Evolutionary conservation across 2,113 vertebrate species (phyloP).

Genomic region (Trochalopteron elliotii): DNA sequence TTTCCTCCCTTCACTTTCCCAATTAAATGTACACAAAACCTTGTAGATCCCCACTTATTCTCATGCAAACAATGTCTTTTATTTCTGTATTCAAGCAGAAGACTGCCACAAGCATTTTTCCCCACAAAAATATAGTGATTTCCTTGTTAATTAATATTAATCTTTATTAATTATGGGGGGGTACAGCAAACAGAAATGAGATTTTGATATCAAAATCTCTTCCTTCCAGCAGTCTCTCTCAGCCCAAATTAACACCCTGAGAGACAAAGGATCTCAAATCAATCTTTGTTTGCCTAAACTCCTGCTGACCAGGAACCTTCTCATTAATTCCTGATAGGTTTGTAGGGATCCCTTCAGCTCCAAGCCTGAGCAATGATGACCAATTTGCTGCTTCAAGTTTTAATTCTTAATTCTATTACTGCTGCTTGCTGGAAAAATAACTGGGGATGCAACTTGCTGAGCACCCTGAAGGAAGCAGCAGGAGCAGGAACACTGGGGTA

Average conservation of each 20-base stretch:
- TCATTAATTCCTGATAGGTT: background rate
- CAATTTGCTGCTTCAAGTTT: background rate
- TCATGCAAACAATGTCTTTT: background rate
- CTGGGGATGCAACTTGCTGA: background rate
- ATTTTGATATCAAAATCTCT: background rate
- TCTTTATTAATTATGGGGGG: background rate
- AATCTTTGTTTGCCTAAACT: constrained; percentile 39
- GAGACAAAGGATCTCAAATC: constrained; percentile 29
- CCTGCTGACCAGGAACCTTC: constrained; percentile 6
- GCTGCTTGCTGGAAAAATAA: background rate
- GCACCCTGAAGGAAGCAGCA: background rate
- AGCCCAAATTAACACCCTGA: background rate
- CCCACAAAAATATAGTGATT: constrained; percentile 19
- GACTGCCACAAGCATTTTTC: background rate
- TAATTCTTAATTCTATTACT: background rate
- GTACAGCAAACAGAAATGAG: background rate
- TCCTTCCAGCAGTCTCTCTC: background rate
- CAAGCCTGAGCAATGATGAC: background rate
- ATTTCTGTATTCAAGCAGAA: constrained; percentile 1
- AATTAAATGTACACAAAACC: constrained; percentile 33
- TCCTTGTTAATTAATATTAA: constrained; percentile 36
- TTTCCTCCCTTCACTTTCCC: constrained; percentile 18
- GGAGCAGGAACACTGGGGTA: background rate
- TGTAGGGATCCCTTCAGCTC: background rate
- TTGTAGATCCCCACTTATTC: background rate